These are phyloP conservation scores for Phenganax subtilis DNA, from an alignment of 92 coral and sea anemone species.

Conservation along the genomic window DNA sequence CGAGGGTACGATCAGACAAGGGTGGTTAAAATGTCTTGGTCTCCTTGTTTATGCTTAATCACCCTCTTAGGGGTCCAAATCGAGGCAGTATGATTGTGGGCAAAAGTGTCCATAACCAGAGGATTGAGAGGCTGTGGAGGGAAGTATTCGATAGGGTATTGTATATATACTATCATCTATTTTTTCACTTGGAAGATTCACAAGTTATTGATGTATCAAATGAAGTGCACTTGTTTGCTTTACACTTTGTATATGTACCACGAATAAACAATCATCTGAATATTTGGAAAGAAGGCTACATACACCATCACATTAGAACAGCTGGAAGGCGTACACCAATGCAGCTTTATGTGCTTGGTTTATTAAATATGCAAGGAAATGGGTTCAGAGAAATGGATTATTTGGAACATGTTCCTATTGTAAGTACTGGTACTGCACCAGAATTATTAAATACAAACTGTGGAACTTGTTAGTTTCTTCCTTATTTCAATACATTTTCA, in stretches of 20 bases:
- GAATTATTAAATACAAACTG: too few species aligned
- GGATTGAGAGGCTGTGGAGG: slow-evolving; percentile 31
- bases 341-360: slow-evolving; percentile 36
- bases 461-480: too few species aligned
- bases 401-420: neutral
- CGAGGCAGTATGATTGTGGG: slow-evolving; percentile 31
- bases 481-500: slow-evolving; percentile 10
- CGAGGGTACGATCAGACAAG: slow-evolving; percentile 25
- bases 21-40: slow-evolving; percentile 37
- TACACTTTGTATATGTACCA: slow-evolving; percentile 36
- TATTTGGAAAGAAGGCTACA: slow-evolving; percentile 33
- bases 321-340: slow-evolving; percentile 33
- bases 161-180: slow-evolving; percentile 35
- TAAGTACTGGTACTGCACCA: neutral
- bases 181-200: slow-evolving; percentile 29
- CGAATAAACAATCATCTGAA: slow-evolving; percentile 25
- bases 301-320: slow-evolving; percentile 22
- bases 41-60: slow-evolving; percentile 25
- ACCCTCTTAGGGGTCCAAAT: slow-evolving; percentile 26
- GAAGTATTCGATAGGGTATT: slow-evolving; percentile 42
- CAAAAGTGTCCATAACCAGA: slow-evolving; percentile 8
- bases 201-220: slow-evolving; percentile 8
- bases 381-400: slow-evolving; percentile 12
- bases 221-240: slow-evolving; percentile 24
- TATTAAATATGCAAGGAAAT: slow-evolving; percentile 29